Evolutionary conservation across 64 coral and sea anemone genomes (phyloP), one percentile per base, ranked within the genome.

Genomic region (Anthopleura sola): DNA sequence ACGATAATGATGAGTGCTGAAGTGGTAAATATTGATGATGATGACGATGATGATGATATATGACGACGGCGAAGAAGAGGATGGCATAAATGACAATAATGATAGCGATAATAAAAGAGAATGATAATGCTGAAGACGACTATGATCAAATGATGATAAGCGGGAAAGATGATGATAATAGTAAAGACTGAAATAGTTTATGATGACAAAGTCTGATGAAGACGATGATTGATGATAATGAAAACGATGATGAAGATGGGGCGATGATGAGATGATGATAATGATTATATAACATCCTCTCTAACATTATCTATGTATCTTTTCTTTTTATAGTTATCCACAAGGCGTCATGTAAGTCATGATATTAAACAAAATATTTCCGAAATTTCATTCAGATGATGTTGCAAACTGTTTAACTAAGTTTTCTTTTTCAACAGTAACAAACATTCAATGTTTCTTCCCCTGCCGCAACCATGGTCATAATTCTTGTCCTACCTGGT

Each of bases 31-130:
- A 26, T 53, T 88, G 37, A 80, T 68, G 86, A 81, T 33, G 55
- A 66, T 82, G 56, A 88, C 21, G 78, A 88, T 82, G 87, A 49
- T 62, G 49, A 51, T 62, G 58, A n/a, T 62, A 21, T n/a, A n/a
- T 24, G 2, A 62, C 10, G 20, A 9, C n/a, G 58, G 5, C 0
- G 58, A 62, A 1, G 58, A 26, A n/a, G 58, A 23, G 10, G 23
- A 26, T 62, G 10, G 23, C 15, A 14, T 24, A 1, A 62, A 26
- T n/a, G 8, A 62, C 11, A 11, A 5, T 48, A 48, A 48, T 16
- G 49, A 1, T 51, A 10, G 49, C 3, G 20, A n/a, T 24, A 20
- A 21, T 60, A 20, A n/a, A 23, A 0, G 3, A 24, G 5, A 20
- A 6, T 68, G 38, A 23, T 66, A 24, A 46, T 88, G 36, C 34